Base-by-base conservation (phyloP, 2,113 vertebrate genomes). In the Platanista minor region DNA sequence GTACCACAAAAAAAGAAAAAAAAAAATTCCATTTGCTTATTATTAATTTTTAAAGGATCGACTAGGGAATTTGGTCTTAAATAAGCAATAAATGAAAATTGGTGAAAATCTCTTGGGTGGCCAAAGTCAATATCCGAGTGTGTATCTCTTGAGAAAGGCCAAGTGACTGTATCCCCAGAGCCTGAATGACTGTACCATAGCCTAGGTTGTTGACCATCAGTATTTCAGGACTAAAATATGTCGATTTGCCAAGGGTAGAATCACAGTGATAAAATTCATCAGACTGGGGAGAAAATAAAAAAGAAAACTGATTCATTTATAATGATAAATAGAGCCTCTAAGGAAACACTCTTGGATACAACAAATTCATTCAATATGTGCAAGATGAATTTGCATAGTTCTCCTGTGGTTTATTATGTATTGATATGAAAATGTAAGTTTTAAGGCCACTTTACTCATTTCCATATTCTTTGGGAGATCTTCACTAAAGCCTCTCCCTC, bases 31-130 rank as follows among this genome's bases (percentile, higher is more conserved):
- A 78, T 36, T 95, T 83, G 4, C 23, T 90, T 43, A 84, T 71
- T 81, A 49, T 87, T 83, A 41, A 49, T 78, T 46, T 93, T 78
- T 84, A 83, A 84, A 84, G 31, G 4, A 57, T 9, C 3, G 1
- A 46, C 5, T 6, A 62, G 43, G 27, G 8, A 81, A 72, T 87
- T 90, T 74, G 3, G 1, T 43, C 18, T 78, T 84, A 75, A 75
- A 80, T 90, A 61, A 80, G 31, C 12, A 96, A 83, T 82, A 61
- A 92, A 52, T 92, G 54, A 21, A 92, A 92, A 87, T 74, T 61
- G 84, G 10, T 52, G 31, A 80, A 78, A 86, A 67, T 17, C 6
- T 43, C 18, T 66, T 64, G 2, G 3, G 25, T 67, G n/a, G 6
- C 6, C 17, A 71, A 61, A 88, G 15, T 91, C 29, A 77, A 25